phyloP scores from a whole-genome alignment of 2,113 vertebrate genomes.

The Ascaphus truei region DNA sequence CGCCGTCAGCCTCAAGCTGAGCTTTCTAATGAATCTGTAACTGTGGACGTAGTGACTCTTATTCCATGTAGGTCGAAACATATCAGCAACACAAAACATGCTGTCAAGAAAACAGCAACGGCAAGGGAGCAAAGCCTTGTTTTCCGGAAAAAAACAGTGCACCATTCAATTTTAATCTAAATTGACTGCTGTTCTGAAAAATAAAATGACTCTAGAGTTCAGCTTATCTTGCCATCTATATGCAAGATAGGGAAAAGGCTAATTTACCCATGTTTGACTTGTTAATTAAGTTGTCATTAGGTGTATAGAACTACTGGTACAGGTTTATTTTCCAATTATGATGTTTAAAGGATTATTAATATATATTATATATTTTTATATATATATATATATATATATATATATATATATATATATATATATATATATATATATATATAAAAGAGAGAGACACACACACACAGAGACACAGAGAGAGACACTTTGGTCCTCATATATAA shows the following conservation, averaged over 20 bases:
- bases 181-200: slow-evolving; percentile 61
- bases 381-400: no score
- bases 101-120: slow-evolving; percentile 62
- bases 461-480: no score
- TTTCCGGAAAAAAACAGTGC: slow-evolving; percentile 44
- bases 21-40: slow-evolving; percentile 65
- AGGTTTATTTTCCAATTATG: neutral
- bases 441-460: no score
- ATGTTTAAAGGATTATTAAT: neutral
- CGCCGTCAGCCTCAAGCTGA: slow-evolving; percentile 65
- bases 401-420: no score
- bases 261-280: slow-evolving; percentile 47
- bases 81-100: slow-evolving; percentile 56
- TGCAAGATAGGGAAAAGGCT: slow-evolving; percentile 46
- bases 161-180: slow-evolving; percentile 63
- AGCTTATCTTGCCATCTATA: slow-evolving; percentile 51
- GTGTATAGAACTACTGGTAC: neutral
- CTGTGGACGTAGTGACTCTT: slow-evolving; percentile 48
- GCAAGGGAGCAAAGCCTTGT: slow-evolving; percentile 43
- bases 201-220: slow-evolving; percentile 55
- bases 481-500: no score
- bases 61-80: slow-evolving; percentile 43
- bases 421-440: no score
- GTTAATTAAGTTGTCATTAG: neutral
- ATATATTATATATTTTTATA: no score